phyloP scores from a whole-genome alignment of 2,888 invertebrate species.

The Scaptomyza tumidula region DNA sequence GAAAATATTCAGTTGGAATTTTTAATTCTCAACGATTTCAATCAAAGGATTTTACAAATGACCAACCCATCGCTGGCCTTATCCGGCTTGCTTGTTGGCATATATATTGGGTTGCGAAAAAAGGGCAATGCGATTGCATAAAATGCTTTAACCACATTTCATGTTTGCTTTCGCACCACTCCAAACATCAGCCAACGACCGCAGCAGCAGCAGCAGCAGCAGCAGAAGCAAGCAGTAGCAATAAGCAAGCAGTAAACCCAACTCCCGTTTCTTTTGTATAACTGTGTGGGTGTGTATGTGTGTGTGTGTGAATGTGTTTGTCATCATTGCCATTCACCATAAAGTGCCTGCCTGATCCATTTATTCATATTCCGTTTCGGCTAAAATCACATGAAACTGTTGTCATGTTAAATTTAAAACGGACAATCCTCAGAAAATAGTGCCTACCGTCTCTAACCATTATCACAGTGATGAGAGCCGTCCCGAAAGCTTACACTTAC shows the following conservation, averaged over 20 bases:
- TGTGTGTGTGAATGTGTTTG: conserved; percentile 22
- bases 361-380: conserved; percentile 39
- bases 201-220: conserved; percentile 29
- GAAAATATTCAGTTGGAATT: conserved; percentile 65
- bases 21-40: conserved; percentile 67
- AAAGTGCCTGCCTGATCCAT: conserved; percentile 46
- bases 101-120: conserved; percentile 7
- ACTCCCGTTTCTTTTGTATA: conserved; percentile 43
- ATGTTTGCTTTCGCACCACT: conserved; percentile 54
- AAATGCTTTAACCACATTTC: conserved; percentile 70
- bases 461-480: conserved; percentile 12
- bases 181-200: conserved; percentile 45
- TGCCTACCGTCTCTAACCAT: conserved; percentile 11
- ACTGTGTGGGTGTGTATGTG: not conserved
- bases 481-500: conserved; percentile 31
- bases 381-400: conserved; percentile 49
- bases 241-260: conserved; percentile 19
- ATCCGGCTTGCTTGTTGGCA: conserved; percentile 33
- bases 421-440: conserved; percentile 15
- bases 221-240: not conserved
- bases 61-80: conserved; percentile 55
- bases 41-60: conserved; percentile 71
- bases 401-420: conserved; percentile 38
- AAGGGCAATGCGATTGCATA: conserved; percentile 62
- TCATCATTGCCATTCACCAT: conserved; percentile 52